Conservation (phyloP, 2,113 vertebrate genomes). For the Aptenodytes patagonicus region DNA sequence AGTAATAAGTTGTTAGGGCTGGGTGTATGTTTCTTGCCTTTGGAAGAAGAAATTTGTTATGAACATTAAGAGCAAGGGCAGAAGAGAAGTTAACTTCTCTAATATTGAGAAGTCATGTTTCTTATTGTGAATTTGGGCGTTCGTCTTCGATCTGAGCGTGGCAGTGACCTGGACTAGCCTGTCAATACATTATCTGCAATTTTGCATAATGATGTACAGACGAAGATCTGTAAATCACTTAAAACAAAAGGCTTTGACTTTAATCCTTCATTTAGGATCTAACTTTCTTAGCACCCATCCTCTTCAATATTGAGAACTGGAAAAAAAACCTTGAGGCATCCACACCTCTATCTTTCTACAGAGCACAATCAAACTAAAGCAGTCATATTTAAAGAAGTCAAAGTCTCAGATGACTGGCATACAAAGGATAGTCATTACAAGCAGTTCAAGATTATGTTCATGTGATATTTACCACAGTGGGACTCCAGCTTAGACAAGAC, state of each 20-base stretch:
- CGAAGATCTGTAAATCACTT: not conserved
- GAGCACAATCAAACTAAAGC: not conserved
- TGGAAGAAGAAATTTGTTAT: not conserved
- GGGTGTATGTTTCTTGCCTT: not conserved
- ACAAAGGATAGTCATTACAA: not conserved
- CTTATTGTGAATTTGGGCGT: not conserved
- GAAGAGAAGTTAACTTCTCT: not conserved
- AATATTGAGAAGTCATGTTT: not conserved
- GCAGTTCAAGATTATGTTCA: not conserved
- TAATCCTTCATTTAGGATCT: not conserved
- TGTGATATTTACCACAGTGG: not conserved
- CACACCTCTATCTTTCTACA: not conserved
- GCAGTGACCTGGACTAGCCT: not conserved
- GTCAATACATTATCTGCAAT: not conserved
- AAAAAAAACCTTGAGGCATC: not conserved
- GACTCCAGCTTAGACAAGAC: not conserved
- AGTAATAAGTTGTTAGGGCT: not conserved
- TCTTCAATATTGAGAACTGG: not conserved
- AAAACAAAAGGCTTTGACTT: not conserved
- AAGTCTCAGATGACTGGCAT: not conserved
- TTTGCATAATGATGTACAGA: not conserved
- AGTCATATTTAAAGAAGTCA: not conserved
- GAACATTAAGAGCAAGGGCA: not conserved
- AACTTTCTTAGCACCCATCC: not conserved
- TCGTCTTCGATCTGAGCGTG: rapidly evolving